A percentile compares a stretch with the other conserved stretches of the same genome.
phyloP scores from a whole-genome alignment of 2,797 vertebrate genomes.

The Gouania willdenowi region DNA sequence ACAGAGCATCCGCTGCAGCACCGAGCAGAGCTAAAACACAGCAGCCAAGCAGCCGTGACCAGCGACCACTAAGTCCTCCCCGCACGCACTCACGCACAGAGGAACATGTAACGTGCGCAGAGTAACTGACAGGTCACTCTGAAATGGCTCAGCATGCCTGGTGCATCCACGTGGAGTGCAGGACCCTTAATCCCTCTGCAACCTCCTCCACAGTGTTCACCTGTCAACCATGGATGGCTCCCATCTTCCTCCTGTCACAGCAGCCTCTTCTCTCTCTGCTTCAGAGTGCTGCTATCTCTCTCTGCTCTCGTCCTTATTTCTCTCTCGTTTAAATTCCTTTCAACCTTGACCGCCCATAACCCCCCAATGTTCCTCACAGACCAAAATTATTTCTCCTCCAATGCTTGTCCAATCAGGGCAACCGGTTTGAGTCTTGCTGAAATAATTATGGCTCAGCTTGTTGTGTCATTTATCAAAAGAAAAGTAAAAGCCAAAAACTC shows the following conservation, averaged over 20 bases:
- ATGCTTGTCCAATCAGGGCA: slow-evolving; percentile 9
- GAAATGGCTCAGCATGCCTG: too few relatives aligned
- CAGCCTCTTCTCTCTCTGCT: background rate
- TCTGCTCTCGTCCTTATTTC: slow-evolving; percentile 7
- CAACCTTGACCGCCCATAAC: slow-evolving; percentile 15
- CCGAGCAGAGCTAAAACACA: slow-evolving; percentile 49
- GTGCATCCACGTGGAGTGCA: slow-evolving; percentile 22
- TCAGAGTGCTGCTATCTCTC: slow-evolving; percentile 5
- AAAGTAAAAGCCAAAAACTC: too few relatives aligned
- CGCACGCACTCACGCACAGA: slow-evolving; percentile 5
- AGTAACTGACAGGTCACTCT: slow-evolving; percentile 26
- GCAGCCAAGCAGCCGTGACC: slow-evolving; percentile 58
- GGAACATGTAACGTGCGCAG: slow-evolving; percentile 44
- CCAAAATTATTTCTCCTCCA: background rate
- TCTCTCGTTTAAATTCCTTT: slow-evolving; percentile 15
- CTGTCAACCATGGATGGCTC: slow-evolving; percentile 26
- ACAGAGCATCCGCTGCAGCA: slow-evolving; percentile 57
- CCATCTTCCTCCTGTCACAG: slow-evolving; percentile 7
- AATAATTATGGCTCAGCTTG: slow-evolving; percentile 12
- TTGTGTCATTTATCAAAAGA: slow-evolving; percentile 18
- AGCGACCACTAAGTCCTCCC: slow-evolving; percentile 18
- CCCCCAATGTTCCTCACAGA: slow-evolving; percentile 9
- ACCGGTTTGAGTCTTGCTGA: slow-evolving; percentile 8
- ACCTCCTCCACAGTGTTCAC: slow-evolving; percentile 29
- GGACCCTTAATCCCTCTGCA: slow-evolving; percentile 14